These are phyloP conservation scores for Sphecodes monilicornis DNA, from an alignment of 2,888 invertebrate genomes.

Conservation along the genomic window DNA sequence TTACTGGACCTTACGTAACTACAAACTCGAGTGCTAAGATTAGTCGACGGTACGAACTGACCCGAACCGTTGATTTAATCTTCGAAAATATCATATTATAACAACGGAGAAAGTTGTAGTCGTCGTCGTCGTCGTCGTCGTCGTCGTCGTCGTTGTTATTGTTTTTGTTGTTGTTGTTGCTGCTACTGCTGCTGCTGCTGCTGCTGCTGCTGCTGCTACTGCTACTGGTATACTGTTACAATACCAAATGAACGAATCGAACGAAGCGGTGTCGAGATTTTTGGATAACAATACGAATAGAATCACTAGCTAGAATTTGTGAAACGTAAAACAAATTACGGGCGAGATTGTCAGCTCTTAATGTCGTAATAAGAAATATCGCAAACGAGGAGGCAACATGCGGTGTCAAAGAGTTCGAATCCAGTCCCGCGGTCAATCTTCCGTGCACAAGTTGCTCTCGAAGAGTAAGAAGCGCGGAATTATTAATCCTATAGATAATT, in stretches of 20 bases:
- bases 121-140: neutral
- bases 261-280: neutral
- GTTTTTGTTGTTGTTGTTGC: neutral
- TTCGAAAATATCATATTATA: constrained; percentile 29
- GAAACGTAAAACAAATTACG: no score
- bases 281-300: neutral
- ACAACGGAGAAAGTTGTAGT: neutral
- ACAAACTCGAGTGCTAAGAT: constrained; percentile 72
- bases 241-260: neutral
- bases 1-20: constrained; percentile 81
- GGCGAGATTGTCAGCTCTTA: neutral
- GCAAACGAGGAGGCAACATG: neutral
- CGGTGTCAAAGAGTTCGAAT: neutral
- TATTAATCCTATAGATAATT: neutral
- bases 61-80: constrained; percentile 51
- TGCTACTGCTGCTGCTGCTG: neutral
- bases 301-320: no score
- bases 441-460: no score
- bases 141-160: neutral
- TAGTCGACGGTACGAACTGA: constrained; percentile 66
- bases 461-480: neutral
- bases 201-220: neutral
- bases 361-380: no score
- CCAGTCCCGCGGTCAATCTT: neutral
- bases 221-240: neutral